These are phyloP conservation scores for Lipophrys pholis DNA, from an alignment of 2,113 vertebrate genomes.

Conservation along the genomic window DNA sequence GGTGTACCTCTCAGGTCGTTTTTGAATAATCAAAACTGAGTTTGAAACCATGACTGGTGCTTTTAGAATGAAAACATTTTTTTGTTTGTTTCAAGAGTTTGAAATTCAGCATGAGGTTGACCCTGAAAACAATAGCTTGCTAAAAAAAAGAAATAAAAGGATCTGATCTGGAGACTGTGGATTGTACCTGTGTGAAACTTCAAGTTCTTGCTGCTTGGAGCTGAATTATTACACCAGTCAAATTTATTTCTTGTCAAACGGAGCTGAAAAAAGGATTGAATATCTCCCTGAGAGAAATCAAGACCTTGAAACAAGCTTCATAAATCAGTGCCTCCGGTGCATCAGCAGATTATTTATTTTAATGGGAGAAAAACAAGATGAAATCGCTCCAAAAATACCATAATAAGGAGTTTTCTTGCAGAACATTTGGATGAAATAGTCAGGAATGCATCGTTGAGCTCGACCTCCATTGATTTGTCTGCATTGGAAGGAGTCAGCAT, in stretches of 20 bases:
- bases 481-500: slow-evolving; percentile 33
- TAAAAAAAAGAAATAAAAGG: no score
- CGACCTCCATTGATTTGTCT: slow-evolving; percentile 53
- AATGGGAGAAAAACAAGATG: background rate
- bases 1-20: no score
- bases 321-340: no score
- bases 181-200: background rate
- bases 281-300: background rate
- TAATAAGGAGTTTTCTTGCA: background rate
- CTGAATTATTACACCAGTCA: background rate
- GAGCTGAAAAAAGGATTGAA: background rate
- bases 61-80: no score
- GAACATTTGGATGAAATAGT: background rate
- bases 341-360: no score
- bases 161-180: background rate
- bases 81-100: no score
- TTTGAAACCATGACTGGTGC: no score
- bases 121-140: no score
- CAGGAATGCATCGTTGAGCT: background rate
- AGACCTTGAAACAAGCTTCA: background rate
- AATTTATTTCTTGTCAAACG: background rate
- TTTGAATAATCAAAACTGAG: no score
- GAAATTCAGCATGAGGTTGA: no score
- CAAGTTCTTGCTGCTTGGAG: background rate
- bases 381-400: background rate